Evolutionary conservation across 2,888 invertebrate genomes (phyloP), one percentile per base, ranked within the genome.

Genomic region (Cerastoderma edule): DNA sequence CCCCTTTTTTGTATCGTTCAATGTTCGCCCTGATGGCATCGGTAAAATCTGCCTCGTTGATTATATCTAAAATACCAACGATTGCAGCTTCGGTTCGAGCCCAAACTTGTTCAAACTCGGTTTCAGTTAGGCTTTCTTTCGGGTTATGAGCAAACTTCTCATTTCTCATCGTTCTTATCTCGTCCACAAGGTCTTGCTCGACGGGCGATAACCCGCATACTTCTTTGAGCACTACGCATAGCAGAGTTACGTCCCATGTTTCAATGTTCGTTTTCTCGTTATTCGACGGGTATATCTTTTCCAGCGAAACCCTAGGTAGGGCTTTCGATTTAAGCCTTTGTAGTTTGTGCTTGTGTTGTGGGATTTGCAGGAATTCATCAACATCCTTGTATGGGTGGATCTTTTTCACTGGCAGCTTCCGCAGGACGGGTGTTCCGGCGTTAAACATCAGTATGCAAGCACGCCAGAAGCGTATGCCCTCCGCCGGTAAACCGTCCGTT

Each of bases 181-280:
- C n/a, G 27, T 60, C 60, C 16, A 60, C 60, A 19, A 19, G 30
- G 19, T 6, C 10, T 2, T 22, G 35, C 39, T 60, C 39, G 24
- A 39, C 1, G 1, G 33, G 60, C 2, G 60, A 19, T 8, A 39
- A n/a, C 13, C 2, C 27, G 10, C 22, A 35, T 22, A 35, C 13
- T 22, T 60, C 19, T 24, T 39, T 60, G 13, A 60, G 22, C 0
- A 60, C 39, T 24, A 39, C 39, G 24, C 60, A 60, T 22, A 60
- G 22, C 39, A 60, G 60, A 39, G 39, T 60, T 60, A 60, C 39
- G 39, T 60, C 60, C 60, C 60, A 60, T 39, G 39, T 60, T 39
- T 60, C 60, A 2, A 60, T 22, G 22, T 60, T 8, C 8, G 60
- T 39, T 39, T 24, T 33, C 19, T 22, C 10, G 16, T 27, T 24